Conservation (phyloP, 2,888 invertebrate species). For the Brachypterus glaber region DNA sequence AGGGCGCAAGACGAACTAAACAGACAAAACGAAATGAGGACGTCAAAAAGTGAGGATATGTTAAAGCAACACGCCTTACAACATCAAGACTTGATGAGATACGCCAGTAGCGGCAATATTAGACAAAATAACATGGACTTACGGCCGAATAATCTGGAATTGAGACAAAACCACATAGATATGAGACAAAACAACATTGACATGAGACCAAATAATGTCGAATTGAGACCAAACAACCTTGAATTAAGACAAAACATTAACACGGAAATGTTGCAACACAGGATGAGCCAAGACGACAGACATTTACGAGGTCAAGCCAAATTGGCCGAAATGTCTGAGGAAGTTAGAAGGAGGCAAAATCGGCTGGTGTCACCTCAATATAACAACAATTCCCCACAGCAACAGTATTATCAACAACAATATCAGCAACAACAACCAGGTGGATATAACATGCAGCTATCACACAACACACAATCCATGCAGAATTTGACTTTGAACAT, state of each 20-base stretch:
- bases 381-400: slow-evolving; percentile 19
- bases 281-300: slow-evolving; percentile 24
- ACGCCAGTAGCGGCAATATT: slow-evolving; percentile 39
- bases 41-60: slow-evolving; percentile 38
- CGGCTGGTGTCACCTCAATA: slow-evolving; percentile 23
- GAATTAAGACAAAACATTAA: too few species aligned
- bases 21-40: slow-evolving; percentile 32
- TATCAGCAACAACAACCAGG: slow-evolving; percentile 25
- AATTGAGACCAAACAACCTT: slow-evolving; percentile 17
- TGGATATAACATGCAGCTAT: slow-evolving; percentile 30
- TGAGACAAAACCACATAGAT: too few species aligned
- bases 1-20: slow-evolving; percentile 26
- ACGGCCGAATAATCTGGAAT: slow-evolving; percentile 28
- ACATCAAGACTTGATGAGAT: slow-evolving; percentile 29
- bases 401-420: slow-evolving; percentile 25
- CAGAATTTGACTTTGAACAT: slow-evolving; percentile 34
- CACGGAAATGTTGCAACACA: slow-evolving; percentile 23
- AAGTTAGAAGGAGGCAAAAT: slow-evolving; percentile 55
- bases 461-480: slow-evolving; percentile 36
- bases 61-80: slow-evolving; percentile 30
- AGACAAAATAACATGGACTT: too few species aligned
- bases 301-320: slow-evolving; percentile 49
- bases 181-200: slow-evolving; percentile 24
- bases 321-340: slow-evolving; percentile 70
- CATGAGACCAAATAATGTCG: slow-evolving; percentile 6